phyloP scores from a whole-genome alignment of 2,113 vertebrate species.

The Gallinago undulata region DNA sequence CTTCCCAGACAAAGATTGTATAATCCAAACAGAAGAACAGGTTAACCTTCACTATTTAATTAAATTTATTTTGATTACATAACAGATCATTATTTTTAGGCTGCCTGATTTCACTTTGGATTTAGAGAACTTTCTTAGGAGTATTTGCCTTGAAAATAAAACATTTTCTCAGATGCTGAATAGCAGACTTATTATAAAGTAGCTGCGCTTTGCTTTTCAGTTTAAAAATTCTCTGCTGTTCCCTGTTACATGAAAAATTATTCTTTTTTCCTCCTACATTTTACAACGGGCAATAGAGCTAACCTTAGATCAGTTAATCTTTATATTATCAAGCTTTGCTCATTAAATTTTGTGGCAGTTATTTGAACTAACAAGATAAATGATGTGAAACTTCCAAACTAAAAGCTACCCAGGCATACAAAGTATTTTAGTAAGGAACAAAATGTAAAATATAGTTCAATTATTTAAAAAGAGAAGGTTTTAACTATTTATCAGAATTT shows the following conservation, averaged over 20 bases:
- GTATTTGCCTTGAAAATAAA: background rate
- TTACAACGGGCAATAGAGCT: background rate
- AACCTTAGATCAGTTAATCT: background rate
- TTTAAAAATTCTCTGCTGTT: slow-evolving; percentile 8
- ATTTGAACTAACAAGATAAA: slow-evolving; percentile 35
- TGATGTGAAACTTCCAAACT: background rate
- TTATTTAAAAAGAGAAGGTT: background rate
- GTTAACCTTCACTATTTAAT: background rate
- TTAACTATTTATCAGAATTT: background rate
- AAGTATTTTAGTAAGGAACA: background rate
- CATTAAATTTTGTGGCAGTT: slow-evolving; percentile 33
- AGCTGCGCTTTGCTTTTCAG: background rate
- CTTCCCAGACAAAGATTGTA: background rate
- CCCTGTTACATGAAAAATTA: background rate
- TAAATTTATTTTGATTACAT: background rate
- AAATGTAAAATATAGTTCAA: background rate
- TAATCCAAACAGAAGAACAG: background rate
- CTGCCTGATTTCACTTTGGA: background rate
- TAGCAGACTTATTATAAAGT: background rate
- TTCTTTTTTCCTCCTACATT: background rate
- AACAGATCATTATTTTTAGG: background rate
- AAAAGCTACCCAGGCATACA: background rate
- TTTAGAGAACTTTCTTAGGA: background rate
- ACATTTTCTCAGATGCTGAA: background rate
- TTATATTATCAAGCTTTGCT: background rate